Percentiles rank a stretch among this genome's conserved stretches.
These are phyloP conservation scores for Mesoligia furuncula DNA, from an alignment of 2,888 invertebrate species.

Conservation along the genomic window DNA sequence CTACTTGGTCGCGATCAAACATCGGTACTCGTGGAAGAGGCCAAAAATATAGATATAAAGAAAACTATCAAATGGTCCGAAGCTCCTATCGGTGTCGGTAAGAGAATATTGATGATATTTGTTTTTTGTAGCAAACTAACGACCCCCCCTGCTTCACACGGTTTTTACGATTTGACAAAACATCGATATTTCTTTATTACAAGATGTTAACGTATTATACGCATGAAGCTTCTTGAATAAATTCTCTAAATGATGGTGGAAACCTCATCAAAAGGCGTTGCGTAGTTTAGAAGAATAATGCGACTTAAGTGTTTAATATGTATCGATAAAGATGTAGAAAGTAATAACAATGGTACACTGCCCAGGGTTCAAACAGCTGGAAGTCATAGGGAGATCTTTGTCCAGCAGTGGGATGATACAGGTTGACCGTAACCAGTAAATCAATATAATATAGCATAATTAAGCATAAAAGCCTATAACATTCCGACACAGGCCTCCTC, in stretches of 20 bases:
- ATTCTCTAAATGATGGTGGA: not conserved
- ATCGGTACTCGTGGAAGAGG: conserved; percentile 95
- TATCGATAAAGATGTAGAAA: not conserved
- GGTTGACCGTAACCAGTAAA: not conserved
- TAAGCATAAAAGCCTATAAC: not conserved
- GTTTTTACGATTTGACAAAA: too few relatives aligned
- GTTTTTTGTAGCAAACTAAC: not conserved
- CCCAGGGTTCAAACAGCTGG: not conserved
- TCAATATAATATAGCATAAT: not conserved
- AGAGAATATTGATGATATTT: conserved; percentile 51
- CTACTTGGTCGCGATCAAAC: conserved; percentile 96
- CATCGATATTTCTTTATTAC: not conserved
- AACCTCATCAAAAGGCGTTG: not conserved
- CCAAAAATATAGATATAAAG: conserved; percentile 88
- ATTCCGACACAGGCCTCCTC: not conserved
- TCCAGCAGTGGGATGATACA: not conserved
- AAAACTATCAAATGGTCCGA: conserved; percentile 95
- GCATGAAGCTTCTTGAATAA: not conserved
- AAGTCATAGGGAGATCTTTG: not conserved
- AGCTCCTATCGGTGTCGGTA: conserved; percentile 93
- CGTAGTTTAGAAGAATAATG: not conserved
- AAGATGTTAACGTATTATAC: not conserved
- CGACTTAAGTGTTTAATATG: not conserved
- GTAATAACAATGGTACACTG: not conserved
- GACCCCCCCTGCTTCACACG: not conserved